Evolutionary conservation across 2,888 invertebrate species (phyloP).

Genomic region (Drosophila leonis): DNA sequence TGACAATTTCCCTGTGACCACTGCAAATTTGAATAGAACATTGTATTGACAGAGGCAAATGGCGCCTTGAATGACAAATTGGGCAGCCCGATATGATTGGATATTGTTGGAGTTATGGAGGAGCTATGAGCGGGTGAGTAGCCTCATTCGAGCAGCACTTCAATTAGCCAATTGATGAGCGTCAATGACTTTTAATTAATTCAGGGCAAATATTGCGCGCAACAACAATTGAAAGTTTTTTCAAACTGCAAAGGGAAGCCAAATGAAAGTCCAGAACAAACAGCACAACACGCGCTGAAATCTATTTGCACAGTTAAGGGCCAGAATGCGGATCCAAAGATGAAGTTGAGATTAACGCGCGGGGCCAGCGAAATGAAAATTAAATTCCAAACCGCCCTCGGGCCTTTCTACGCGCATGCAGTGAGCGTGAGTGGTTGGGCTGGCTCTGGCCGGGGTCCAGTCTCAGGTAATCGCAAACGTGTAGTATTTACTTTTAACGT

Average conservation of each 20-base stretch:
- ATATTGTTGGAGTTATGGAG: not conserved
- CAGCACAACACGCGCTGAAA: slow-evolving; percentile 61
- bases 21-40: slow-evolving; percentile 51
- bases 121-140: not conserved
- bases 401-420: slow-evolving; percentile 27
- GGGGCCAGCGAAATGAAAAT: slow-evolving; percentile 69
- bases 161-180: slow-evolving; percentile 61
- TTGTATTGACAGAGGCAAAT: slow-evolving; percentile 53
- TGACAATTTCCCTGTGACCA: slow-evolving; percentile 60
- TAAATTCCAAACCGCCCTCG: slow-evolving; percentile 76
- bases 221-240: slow-evolving; percentile 58
- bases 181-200: slow-evolving; percentile 77
- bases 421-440: slow-evolving; percentile 9
- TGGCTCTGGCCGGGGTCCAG: slow-evolving; percentile 26
- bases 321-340: slow-evolving; percentile 45
- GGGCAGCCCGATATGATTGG: slow-evolving; percentile 9
- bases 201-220: slow-evolving; percentile 68
- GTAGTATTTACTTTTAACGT: slow-evolving; percentile 79
- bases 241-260: slow-evolving; percentile 26
- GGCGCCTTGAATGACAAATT: slow-evolving; percentile 62
- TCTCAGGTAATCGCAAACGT: slow-evolving; percentile 73
- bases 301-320: slow-evolving; percentile 75
- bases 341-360: slow-evolving; percentile 74
- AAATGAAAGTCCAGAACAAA: slow-evolving; percentile 50
- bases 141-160: slow-evolving; percentile 6